Evolutionary conservation across 2,888 invertebrate species (phyloP).

Genomic region (Drosophila mettleri): DNA sequence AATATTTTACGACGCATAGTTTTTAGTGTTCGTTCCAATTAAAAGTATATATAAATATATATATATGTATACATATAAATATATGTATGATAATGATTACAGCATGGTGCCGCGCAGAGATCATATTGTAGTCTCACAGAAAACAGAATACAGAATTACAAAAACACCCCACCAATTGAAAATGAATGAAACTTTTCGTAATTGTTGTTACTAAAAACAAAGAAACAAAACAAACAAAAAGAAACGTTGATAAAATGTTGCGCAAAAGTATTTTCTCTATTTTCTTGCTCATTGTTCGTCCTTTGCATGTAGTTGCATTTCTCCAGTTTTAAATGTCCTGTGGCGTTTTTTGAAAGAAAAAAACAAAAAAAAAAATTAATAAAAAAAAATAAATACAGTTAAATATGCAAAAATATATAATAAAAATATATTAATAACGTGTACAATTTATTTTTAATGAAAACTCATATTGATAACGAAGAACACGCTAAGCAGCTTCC

Average conservation of each 20-base stretch:
- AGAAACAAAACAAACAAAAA: conserved; percentile 17
- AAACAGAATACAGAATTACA: conserved; percentile 52
- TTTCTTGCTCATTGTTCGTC: conserved; percentile 57
- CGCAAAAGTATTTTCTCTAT: conserved; percentile 53
- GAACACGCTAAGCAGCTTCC: conserved; percentile 44
- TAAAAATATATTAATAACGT: conserved; percentile 36
- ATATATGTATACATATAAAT: conserved; percentile 12
- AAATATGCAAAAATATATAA: conserved; percentile 51
- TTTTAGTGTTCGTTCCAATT: conserved; percentile 75
- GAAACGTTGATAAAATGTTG: conserved; percentile 58
- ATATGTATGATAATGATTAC: conserved; percentile 15
- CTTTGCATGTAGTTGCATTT: conserved; percentile 70
- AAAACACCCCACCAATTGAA: conserved; percentile 76
- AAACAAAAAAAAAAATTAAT: too few species aligned
- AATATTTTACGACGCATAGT: conserved; percentile 73
- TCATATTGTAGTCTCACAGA: conserved; percentile 31
- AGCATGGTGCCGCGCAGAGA: conserved; percentile 52
- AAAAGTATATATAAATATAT: conserved; percentile 26
- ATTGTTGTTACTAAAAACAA: conserved; percentile 51
- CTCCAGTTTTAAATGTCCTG: conserved; percentile 59
- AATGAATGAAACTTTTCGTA: conserved; percentile 53
- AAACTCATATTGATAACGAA: conserved; percentile 49
- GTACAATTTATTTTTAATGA: conserved; percentile 68
- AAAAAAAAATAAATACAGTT: conserved; percentile 56
- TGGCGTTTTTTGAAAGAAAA: conserved; percentile 70